These are phyloP conservation scores for Mobula hypostoma DNA, from an alignment of 2,113 vertebrate species.

Conservation along the genomic window DNA sequence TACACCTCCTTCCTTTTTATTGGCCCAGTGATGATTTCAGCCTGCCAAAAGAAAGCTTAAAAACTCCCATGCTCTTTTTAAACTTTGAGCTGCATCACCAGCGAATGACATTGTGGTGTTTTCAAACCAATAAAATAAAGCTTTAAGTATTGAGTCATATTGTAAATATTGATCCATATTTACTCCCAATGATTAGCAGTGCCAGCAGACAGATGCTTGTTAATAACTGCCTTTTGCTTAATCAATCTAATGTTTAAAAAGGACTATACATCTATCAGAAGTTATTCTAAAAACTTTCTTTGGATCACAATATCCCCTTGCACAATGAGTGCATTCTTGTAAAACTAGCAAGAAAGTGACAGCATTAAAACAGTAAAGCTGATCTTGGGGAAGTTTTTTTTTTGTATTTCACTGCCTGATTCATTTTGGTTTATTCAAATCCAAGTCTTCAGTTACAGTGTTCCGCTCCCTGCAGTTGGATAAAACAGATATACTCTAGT, in stretches of 20 bases:
- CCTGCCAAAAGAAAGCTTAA: no score
- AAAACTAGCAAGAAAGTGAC: not conserved
- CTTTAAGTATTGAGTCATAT: no score
- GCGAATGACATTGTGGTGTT: no score
- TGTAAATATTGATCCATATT: no score
- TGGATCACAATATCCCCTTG: not conserved
- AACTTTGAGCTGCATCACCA: no score
- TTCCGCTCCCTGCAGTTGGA: slow-evolving; percentile 29
- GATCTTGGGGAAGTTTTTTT: not conserved
- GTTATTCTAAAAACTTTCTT: not conserved
- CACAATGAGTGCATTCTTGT: slow-evolving; percentile 2
- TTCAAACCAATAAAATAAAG: no score
- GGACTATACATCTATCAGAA: not conserved
- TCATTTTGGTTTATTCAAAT: not conserved
- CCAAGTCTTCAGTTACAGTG: not conserved
- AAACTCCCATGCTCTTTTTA: no score
- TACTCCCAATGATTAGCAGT: not conserved
- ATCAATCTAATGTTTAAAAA: not conserved
- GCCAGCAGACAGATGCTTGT: not conserved
- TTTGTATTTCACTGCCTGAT: not conserved
- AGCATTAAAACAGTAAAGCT: slow-evolving; percentile 26
- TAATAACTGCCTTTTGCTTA: not conserved
- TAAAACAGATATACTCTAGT: not conserved
- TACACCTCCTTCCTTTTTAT: no score
- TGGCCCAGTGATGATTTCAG: no score